Percentiles rank a stretch among this genome's conserved stretches.
phyloP scores from a whole-genome alignment of 1,140 invertebrate species.

The Cyphomyrmex costatus region DNA sequence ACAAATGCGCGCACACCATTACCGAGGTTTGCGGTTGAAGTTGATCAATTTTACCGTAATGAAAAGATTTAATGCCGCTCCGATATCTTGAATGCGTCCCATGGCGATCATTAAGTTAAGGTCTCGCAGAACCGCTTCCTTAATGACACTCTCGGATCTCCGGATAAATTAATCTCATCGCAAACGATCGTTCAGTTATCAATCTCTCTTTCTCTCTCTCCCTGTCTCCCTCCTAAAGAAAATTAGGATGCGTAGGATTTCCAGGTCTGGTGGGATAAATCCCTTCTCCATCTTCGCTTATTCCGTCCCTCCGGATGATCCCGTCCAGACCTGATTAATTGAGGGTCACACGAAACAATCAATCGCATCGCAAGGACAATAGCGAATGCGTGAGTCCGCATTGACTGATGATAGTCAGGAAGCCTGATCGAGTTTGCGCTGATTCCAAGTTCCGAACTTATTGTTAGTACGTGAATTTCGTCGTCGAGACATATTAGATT shows the following conservation, averaged over 20 bases:
- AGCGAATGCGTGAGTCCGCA: conserved; percentile 31
- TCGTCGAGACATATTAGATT: background rate
- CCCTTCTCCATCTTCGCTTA: conserved; percentile 47
- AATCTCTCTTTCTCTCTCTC: conserved; percentile 2
- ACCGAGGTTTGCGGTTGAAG: conserved; percentile 1
- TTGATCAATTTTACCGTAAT: conserved; percentile 27
- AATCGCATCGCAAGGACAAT: conserved; percentile 39
- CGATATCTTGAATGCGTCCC: conserved; percentile 21
- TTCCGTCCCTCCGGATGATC: conserved; percentile 9
- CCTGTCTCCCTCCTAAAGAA: background rate
- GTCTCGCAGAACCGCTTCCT: background rate
- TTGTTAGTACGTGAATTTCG: conserved; percentile 9
- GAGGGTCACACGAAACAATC: conserved; percentile 43
- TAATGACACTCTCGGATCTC: conserved; percentile 14
- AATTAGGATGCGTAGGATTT: conserved; percentile 28
- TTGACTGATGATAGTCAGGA: conserved; percentile 58
- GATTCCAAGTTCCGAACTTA: conserved; percentile 40
- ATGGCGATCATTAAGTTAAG: conserved; percentile 42
- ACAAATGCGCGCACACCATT: background rate
- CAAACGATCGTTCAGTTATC: conserved; percentile 62
- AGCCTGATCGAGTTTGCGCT: conserved; percentile 9
- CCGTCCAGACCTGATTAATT: conserved; percentile 69
- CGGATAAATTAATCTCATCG: conserved; percentile 71
- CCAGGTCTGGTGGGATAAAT: conserved; percentile 41
- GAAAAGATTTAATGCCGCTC: conserved; percentile 26